phyloP scores from a whole-genome alignment of 2,888 invertebrate species.

The Alloplasta piceator region DNA sequence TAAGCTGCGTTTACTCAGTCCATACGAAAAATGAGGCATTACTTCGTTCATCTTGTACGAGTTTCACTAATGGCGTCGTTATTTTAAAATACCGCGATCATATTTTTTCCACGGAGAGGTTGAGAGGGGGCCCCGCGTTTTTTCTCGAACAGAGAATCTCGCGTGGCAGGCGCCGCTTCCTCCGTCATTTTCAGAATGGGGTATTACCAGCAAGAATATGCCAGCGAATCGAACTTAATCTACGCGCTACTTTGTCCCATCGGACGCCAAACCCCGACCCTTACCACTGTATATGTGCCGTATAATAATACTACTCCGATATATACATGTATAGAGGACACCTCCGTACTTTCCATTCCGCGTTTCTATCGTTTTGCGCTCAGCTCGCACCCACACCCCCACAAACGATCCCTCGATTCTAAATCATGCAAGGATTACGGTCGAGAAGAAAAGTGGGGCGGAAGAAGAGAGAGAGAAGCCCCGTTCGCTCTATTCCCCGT shows the following conservation, averaged over 20 bases:
- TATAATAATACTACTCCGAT: conserved; percentile 1
- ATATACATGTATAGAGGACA: conserved; percentile 11
- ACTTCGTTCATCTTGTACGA: conserved; percentile 78
- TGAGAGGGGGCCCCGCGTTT: conserved; percentile 51
- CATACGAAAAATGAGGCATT: conserved; percentile 76
- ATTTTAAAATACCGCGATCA: conserved; percentile 82
- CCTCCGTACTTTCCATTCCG: conserved; percentile 56
- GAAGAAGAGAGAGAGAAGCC: conserved; percentile 52
- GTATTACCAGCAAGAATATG: conserved; percentile 74
- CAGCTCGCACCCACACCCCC: conserved; percentile 57
- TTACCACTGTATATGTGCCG: not conserved
- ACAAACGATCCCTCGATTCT: conserved; percentile 75
- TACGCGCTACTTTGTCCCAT: conserved; percentile 73
- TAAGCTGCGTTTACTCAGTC: conserved; percentile 20
- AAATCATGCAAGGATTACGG: conserved; percentile 82
- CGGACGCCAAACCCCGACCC: conserved; percentile 56
- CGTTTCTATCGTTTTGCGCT: conserved; percentile 55
- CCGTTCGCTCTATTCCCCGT: conserved; percentile 61
- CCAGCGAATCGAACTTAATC: conserved; percentile 80
- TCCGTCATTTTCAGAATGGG: conserved; percentile 55
- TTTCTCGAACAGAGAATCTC: conserved; percentile 62
- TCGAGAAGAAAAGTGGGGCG: conserved; percentile 68
- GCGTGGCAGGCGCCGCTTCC: conserved; percentile 62
- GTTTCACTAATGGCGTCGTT: conserved; percentile 82
- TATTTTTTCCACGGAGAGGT: conserved; percentile 74